Conservation (phyloP, 2,797 vertebrate genomes). For the Ceyx erithaca region DNA sequence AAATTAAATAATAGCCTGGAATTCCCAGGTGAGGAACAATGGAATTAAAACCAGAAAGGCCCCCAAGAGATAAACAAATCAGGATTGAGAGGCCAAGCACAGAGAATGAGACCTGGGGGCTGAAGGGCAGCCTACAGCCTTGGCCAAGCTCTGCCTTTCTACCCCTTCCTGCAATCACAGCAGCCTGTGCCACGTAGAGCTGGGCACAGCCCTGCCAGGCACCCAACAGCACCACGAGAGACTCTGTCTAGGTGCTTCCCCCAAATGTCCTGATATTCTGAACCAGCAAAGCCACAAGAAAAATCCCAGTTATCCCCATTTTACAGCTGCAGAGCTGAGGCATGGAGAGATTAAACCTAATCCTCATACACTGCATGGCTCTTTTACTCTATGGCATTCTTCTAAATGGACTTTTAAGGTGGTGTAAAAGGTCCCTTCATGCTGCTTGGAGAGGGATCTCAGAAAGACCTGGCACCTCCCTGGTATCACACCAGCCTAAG, state of each 20-base stretch:
- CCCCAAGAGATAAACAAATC: slow-evolving; percentile 57
- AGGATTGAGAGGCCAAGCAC: not conserved
- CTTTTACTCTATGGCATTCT: not conserved
- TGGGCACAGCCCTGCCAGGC: not conserved
- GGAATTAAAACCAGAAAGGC: slow-evolving; percentile 62
- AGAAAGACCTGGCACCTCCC: not conserved
- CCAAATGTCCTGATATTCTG: not conserved
- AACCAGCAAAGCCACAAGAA: not conserved
- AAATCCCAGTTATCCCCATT: not conserved
- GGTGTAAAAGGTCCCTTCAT: not conserved
- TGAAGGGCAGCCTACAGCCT: not conserved
- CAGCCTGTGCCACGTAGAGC: fast-evolving
- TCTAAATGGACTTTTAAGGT: not conserved
- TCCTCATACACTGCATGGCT: not conserved
- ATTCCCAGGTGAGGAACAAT: slow-evolving; percentile 71
- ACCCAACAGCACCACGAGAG: fast-evolving
- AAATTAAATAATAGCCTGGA: slow-evolving; percentile 72
- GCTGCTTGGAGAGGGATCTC: not conserved
- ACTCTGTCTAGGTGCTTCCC: not conserved
- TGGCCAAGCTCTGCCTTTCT: not conserved
- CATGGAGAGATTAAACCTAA: not conserved
- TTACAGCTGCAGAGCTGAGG: not conserved
- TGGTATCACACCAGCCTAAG: not conserved
- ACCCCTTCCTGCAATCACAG: not conserved
- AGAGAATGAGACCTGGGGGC: not conserved